These are phyloP conservation scores for Shargacucullia verbasci DNA, from an alignment of 2,888 invertebrate species.

Conservation along the genomic window DNA sequence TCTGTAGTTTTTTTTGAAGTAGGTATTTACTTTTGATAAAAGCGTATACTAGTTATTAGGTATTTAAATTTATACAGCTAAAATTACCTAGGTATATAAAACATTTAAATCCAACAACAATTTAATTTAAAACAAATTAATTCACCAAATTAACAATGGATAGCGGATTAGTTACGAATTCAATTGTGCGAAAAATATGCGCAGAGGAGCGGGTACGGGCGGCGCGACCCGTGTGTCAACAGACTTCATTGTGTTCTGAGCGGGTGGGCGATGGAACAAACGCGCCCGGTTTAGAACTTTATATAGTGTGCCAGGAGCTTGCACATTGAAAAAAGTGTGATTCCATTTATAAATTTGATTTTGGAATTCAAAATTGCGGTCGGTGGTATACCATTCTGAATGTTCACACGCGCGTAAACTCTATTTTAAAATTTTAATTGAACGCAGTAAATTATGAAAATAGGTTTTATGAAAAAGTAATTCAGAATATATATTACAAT, in stretches of 20 bases:
- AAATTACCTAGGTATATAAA: conserved; percentile 18
- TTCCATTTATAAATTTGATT: conserved; percentile 8
- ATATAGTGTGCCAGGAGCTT: conserved; percentile 27
- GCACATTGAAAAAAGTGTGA: neutral
- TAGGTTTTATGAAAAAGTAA: no score
- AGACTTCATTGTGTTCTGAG: conserved; percentile 52
- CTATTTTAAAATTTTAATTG: no score
- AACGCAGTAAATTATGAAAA: no score
- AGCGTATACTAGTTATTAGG: no score
- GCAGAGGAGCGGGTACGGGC: conserved; percentile 52
- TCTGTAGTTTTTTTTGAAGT: no score
- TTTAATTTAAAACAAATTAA: conserved; percentile 69
- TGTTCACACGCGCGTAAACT: no score
- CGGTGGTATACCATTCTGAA: no score
- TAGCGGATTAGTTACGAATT: conserved; percentile 79
- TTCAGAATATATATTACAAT: no score
- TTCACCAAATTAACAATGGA: conserved; percentile 72
- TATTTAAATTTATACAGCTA: conserved; percentile 9
- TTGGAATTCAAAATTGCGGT: neutral
- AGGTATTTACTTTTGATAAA: no score
- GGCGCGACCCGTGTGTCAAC: conserved; percentile 59
- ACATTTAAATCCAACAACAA: conserved; percentile 35
- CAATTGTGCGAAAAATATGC: conserved; percentile 82
- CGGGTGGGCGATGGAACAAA: conserved; percentile 31
- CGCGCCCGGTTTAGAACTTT: conserved; percentile 35